phyloP scores from a whole-genome alignment of 2,797 vertebrate species.

The Oreortyx pictus region DNA sequence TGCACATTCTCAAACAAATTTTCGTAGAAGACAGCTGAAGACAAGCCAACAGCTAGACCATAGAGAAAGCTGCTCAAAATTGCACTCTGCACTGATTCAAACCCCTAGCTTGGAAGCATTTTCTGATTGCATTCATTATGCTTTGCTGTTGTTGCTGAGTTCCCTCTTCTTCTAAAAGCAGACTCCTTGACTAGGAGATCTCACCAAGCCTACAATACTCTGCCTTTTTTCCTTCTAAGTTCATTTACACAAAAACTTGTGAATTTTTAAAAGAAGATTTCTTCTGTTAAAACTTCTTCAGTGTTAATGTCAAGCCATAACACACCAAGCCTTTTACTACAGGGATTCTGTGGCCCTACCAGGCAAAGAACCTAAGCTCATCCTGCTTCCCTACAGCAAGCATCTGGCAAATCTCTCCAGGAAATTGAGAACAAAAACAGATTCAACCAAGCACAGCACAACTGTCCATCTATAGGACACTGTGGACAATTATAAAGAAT shows the following conservation, averaged over 20 bases:
- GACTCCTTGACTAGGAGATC: neutral
- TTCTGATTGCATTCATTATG: neutral
- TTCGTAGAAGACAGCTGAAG: neutral
- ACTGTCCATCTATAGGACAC: neutral
- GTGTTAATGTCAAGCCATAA: neutral
- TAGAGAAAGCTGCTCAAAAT: neutral
- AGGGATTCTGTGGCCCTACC: neutral
- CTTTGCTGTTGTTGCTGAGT: neutral
- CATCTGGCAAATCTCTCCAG: constrained; percentile 12
- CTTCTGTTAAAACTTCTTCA: constrained; percentile 14
- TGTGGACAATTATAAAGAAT: neutral
- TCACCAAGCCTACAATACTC: neutral
- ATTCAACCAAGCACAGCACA: constrained; percentile 6
- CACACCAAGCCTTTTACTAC: neutral
- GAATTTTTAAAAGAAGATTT: neutral
- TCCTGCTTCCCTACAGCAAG: neutral
- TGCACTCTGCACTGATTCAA: neutral
- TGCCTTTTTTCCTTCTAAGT: neutral
- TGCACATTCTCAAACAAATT: neutral
- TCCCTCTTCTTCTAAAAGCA: neutral
- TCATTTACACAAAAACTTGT: neutral
- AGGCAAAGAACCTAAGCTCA: neutral
- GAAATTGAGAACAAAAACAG: constrained; percentile 28
- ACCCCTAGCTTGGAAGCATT: neutral
- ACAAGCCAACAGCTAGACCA: neutral